phyloP scores from a whole-genome alignment of 2,113 vertebrate genomes.

The Apodemus sylvaticus region DNA sequence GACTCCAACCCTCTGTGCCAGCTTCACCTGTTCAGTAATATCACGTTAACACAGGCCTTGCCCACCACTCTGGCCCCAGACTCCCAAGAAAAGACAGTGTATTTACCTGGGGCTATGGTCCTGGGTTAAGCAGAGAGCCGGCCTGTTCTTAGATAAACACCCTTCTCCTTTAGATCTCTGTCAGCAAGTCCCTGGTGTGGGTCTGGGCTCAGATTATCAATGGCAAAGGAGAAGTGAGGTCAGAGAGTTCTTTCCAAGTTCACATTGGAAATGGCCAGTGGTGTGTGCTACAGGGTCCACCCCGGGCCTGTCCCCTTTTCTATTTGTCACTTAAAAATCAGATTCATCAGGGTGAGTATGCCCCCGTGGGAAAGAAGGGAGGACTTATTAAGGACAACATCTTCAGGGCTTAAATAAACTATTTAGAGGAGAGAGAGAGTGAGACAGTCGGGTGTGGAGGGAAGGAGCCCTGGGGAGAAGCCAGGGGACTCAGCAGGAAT shows the following conservation, averaged over 20 bases:
- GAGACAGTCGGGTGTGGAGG: neutral
- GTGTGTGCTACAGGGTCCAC: neutral
- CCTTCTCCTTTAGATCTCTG: neutral
- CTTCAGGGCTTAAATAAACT: slow-evolving; percentile 56
- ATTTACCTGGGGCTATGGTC: neutral
- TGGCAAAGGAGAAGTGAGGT: neutral
- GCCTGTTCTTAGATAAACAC: neutral
- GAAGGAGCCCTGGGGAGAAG: slow-evolving; percentile 36
- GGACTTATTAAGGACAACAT: slow-evolving; percentile 50
- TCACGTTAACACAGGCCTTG: neutral
- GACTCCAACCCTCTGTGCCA: neutral
- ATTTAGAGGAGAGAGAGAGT: neutral
- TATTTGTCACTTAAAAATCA: slow-evolving; percentile 15
- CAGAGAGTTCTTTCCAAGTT: neutral
- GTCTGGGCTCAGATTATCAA: neutral
- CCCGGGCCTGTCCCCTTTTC: neutral
- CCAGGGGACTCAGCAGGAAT: slow-evolving; percentile 16
- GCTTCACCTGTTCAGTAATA: neutral
- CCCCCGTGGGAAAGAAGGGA: slow-evolving; percentile 42
- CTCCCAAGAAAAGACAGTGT: neutral
- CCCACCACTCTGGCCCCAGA: neutral
- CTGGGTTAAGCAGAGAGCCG: neutral
- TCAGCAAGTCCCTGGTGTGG: neutral
- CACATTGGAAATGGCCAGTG: neutral
- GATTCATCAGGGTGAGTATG: slow-evolving; percentile 9